These are phyloP conservation scores for Heliconius ismenius DNA, from an alignment of 2,888 invertebrate species.

Conservation along the genomic window DNA sequence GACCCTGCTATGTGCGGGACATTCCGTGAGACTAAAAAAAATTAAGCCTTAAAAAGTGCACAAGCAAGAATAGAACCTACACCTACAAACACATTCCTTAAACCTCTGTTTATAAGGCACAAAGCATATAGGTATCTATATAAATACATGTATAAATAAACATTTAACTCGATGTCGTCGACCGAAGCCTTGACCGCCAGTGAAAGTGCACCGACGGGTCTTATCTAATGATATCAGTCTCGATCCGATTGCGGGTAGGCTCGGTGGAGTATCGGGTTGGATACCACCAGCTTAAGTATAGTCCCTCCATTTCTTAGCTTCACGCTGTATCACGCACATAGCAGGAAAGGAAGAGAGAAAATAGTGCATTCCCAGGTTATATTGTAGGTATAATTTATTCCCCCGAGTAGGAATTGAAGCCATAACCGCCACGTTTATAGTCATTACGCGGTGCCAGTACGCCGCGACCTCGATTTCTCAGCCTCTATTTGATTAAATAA, in stretches of 20 bases:
- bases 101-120: not conserved
- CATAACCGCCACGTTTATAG: no score
- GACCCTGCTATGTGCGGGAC: not conserved
- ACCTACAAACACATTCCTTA: not conserved
- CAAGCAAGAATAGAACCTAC: not conserved
- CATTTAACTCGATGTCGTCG: constrained; percentile 50
- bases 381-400: no score
- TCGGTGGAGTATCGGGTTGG: not conserved
- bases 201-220: constrained; percentile 56
- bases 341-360: not conserved
- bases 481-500: no score
- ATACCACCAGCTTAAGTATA: not conserved
- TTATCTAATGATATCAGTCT: constrained; percentile 38
- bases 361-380: no score
- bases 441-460: no score
- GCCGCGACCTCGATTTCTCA: no score
- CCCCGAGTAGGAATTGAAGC: no score
- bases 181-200: constrained; percentile 68
- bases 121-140: not conserved
- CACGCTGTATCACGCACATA: not conserved
- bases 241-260: constrained; percentile 27
- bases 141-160: constrained; percentile 14
- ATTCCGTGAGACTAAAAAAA: not conserved
- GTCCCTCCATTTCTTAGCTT: not conserved
- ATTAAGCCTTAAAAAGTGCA: not conserved